These are phyloP conservation scores for Cyphomyrus discorhynchus DNA, from an alignment of 2,113 vertebrate species.

Conservation along the genomic window DNA sequence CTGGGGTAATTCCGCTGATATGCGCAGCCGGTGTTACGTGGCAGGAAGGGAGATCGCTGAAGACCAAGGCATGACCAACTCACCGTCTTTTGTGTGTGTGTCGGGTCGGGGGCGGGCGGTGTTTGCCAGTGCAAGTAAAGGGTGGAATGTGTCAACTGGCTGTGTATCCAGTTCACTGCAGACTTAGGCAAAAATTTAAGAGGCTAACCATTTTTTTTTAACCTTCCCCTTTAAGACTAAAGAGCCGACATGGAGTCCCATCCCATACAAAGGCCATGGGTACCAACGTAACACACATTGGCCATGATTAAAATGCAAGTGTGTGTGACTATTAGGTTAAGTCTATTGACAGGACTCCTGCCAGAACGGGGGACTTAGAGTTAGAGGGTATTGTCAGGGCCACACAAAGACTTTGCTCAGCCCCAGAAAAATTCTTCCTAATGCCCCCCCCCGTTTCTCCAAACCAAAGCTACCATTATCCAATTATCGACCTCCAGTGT, in stretches of 20 bases:
- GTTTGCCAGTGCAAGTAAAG: not conserved
- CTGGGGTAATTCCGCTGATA: constrained; percentile 24
- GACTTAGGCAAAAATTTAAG: not conserved
- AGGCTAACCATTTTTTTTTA: not conserved
- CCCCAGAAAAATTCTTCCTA: not conserved
- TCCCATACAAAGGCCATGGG: not conserved
- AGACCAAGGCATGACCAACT: not conserved
- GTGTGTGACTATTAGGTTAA: not conserved
- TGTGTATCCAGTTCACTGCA: not conserved
- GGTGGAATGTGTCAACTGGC: not conserved
- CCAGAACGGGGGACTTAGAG: not conserved
- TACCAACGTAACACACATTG: not conserved
- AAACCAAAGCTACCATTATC: not conserved
- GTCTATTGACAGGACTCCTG: not conserved
- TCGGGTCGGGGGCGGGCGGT: not conserved
- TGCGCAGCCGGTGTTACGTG: not conserved
- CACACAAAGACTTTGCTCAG: not conserved
- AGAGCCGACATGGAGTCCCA: not conserved
- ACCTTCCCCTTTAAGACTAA: not conserved
- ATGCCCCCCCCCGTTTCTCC: not conserved
- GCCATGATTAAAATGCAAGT: not conserved
- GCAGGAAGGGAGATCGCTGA: not conserved
- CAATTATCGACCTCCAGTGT: not conserved
- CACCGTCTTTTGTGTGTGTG: not conserved
- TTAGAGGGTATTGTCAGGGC: not conserved